These are phyloP conservation scores for Deilephila elpenor DNA, from an alignment of 2,888 invertebrate genomes.

Conservation along the genomic window DNA sequence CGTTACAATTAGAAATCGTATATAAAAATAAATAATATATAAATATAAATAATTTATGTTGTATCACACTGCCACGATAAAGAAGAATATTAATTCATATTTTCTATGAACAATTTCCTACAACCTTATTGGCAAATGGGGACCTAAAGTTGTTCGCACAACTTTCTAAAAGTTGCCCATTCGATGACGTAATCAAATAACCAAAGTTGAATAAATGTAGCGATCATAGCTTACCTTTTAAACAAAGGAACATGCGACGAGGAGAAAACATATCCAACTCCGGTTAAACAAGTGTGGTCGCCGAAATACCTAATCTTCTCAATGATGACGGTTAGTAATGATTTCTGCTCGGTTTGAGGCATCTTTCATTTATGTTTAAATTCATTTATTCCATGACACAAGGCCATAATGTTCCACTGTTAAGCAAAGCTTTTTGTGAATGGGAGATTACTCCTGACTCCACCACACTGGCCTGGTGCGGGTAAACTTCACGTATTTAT, in stretches of 20 bases:
- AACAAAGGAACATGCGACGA: constrained; percentile 51
- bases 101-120: too few species aligned
- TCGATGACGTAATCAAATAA: neutral
- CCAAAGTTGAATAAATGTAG: neutral
- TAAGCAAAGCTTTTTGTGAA: too few species aligned
- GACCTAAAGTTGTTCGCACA: neutral
- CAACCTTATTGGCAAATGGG: neutral
- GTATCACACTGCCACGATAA: too few species aligned
- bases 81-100: too few species aligned
- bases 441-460: too few species aligned
- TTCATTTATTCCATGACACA: too few species aligned
- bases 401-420: too few species aligned
- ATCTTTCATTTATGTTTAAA: neutral
- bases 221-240: constrained; percentile 60
- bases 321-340: constrained; percentile 45
- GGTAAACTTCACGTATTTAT: too few species aligned
- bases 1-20: too few species aligned
- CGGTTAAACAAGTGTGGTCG: constrained; percentile 66
- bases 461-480: too few species aligned
- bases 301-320: constrained; percentile 66
- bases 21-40: too few species aligned
- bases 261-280: constrained; percentile 67
- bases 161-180: neutral
- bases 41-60: too few species aligned
- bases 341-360: constrained; percentile 31